phyloP scores from a whole-genome alignment of 2,797 vertebrate species.

The Falco berigora region DNA sequence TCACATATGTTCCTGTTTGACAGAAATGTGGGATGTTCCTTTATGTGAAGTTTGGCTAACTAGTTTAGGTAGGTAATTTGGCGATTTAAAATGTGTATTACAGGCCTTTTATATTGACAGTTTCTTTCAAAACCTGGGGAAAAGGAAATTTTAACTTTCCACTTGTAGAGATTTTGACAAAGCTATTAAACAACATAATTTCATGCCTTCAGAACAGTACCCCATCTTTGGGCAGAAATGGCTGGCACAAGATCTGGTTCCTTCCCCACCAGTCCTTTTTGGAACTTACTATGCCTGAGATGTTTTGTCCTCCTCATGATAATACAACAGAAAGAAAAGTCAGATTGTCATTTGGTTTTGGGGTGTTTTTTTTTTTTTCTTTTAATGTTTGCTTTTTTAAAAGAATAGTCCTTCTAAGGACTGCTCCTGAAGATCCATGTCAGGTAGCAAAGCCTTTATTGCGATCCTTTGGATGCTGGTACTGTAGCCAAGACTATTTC shows the following conservation, averaged over 20 bases:
- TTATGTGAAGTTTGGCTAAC: not conserved
- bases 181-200: not conserved
- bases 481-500: not conserved
- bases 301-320: not conserved
- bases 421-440: not conserved
- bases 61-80: not conserved
- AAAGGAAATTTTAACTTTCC: not conserved
- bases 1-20: accelerated
- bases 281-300: not conserved
- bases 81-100: not conserved
- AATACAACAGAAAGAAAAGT: not conserved
- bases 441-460: not conserved
- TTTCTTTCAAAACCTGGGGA: not conserved
- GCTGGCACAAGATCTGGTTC: not conserved
- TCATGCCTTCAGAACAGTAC: not conserved
- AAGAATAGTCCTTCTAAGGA: not conserved
- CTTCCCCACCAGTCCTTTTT: not conserved
- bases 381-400: not conserved
- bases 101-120: not conserved
- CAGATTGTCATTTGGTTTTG: not conserved
- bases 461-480: not conserved
- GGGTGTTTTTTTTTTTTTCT: not conserved
- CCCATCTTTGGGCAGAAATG: not conserved
- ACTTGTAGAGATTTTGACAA: not conserved
- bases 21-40: not conserved